Evolutionary conservation across 2,888 invertebrate species (phyloP), one percentile per base, ranked within the genome.

Genomic region (Leptura quadrifasciata): DNA sequence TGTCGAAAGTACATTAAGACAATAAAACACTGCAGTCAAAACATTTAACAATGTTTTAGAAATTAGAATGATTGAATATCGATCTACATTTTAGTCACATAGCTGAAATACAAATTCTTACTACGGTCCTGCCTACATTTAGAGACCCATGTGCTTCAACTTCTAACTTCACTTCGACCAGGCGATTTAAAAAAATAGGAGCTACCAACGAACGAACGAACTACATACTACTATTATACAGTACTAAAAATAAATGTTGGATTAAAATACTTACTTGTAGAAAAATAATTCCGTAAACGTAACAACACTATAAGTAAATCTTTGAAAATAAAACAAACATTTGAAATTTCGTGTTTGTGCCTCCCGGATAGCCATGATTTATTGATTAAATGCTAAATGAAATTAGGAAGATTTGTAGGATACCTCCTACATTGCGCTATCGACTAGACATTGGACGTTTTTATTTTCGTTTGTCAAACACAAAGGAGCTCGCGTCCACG

Each of bases 271-370:
- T 88, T 83, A 89, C 89, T 83, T 86, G 80, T 88, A 88, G 81
- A 88, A 89, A 75, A 86, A 85, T 55, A 81, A 76, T 83, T 89
- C 89, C 2, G 88, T 88, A 35, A 77, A 82, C 15, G 84, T 85
- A 8, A 89, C 86, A 10, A 89, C 84, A 61, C 77, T 77, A 69
- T 85, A 85, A 0, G 86, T 88, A 84, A 90, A 88, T 76, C 84
- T 83, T 78, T 88, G 85, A 75, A 86, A 87, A 31, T 84, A 80
- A 79, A 80, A 79, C 47, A 84, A 77, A 79, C 76, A 76, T 65
- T 72, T 70, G 54, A 61, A 73, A 18, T 69, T 64, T 35, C 54
- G 75, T 69, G 73, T 70, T 68, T 74, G 54, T 64, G 65, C 39
- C 9, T 58, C 52, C 61, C 27, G 47, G 9, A 27, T n/a, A 9